phyloP scores from a whole-genome alignment of 2,113 vertebrate species.

The pig (Sus scrofa) region T2T-Sscrofa CM000824.6:167042501-167043000 shows the following conservation, averaged over 20 bases:
- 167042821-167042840: neutral
- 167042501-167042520: neutral
- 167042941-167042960: neutral
- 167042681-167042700: neutral
- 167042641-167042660: neutral
- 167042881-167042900: neutral
- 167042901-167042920: neutral
- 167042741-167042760: neutral
- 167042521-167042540: neutral
- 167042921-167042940: neutral
- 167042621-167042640: neutral
- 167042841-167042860: neutral
- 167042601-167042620: neutral
- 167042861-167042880: neutral
- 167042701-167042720: neutral
- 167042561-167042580: neutral
- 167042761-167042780: neutral
- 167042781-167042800: neutral
- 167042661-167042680: slow-evolving; percentile 4
- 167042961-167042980: rapidly evolving
- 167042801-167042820: neutral
- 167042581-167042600: neutral
- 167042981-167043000: neutral
- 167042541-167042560: neutral
- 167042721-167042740: neutral